Evolutionary conservation across 1,140 invertebrate species (phyloP).

Genomic region (Pollicipes pollicipes): DNA sequence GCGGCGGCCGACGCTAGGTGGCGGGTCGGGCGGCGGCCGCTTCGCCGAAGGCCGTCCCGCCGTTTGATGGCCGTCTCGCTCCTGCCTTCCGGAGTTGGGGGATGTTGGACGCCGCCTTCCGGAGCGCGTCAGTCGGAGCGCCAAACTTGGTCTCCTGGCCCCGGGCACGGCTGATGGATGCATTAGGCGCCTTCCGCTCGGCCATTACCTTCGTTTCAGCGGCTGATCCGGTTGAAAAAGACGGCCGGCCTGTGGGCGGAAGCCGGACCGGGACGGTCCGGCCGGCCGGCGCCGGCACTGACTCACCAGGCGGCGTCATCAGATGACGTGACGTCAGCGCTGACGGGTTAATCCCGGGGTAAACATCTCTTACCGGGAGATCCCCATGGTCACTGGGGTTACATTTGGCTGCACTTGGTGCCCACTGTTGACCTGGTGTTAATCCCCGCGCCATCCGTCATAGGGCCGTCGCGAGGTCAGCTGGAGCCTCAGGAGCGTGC

Average conservation of each 20-base stretch:
- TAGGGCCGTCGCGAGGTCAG: too few species aligned
- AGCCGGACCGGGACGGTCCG: too few species aligned
- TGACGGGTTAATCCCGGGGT: background rate
- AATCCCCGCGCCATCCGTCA: too few species aligned
- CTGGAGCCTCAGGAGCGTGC: too few species aligned
- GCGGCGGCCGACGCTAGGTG: background rate
- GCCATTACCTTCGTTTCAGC: background rate
- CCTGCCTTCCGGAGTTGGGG: conserved; percentile 1
- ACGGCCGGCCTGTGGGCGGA: too few species aligned
- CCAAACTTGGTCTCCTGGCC: background rate
- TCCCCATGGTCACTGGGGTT: too few species aligned
- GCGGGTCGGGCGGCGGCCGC: background rate
- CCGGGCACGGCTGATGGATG: background rate
- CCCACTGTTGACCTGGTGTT: too few species aligned
- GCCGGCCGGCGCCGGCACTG: background rate
- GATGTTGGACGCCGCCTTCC: background rate
- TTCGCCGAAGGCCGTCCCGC: background rate
- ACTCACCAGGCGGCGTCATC: background rate
- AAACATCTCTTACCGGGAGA: background rate
- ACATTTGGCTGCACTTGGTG: too few species aligned
- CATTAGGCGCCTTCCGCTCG: background rate
- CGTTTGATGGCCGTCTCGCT: background rate
- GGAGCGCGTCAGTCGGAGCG: background rate
- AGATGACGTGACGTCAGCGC: background rate
- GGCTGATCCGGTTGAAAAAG: background rate